phyloP scores from a whole-genome alignment of 2,113 vertebrate species.

The Platysternon megacephalum region DNA sequence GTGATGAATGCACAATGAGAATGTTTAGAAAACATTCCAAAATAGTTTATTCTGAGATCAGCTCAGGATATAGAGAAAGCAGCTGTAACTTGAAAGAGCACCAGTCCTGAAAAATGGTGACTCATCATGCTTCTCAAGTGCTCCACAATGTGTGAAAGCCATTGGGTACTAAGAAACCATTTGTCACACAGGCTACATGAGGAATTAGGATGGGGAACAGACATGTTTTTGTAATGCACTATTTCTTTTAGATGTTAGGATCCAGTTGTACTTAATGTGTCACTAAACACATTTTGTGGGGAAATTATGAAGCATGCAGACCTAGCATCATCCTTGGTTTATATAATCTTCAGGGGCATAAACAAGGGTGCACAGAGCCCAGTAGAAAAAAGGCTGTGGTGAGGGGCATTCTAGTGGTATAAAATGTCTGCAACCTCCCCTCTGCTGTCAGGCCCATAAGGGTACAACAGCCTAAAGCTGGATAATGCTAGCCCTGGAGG shows the following conservation, averaged over 20 bases:
- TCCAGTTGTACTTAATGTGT: not conserved
- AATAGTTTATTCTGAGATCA: not conserved
- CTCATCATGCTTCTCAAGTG: not conserved
- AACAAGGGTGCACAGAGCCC: not conserved
- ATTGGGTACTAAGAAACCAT: not conserved
- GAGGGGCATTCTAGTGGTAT: not conserved
- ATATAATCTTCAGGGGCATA: not conserved
- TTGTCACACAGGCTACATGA: not conserved
- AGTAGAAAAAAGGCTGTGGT: not conserved
- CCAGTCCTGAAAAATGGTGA: not conserved
- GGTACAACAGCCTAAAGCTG: not conserved
- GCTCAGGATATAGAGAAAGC: not conserved
- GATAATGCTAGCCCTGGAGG: not conserved
- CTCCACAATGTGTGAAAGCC: not conserved
- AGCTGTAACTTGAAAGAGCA: not conserved
- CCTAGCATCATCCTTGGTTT: not conserved
- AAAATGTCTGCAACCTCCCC: not conserved
- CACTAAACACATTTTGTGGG: not conserved
- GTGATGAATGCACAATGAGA: slow-evolving; percentile 11
- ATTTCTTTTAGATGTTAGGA: not conserved
- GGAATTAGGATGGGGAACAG: not conserved
- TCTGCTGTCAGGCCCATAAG: not conserved
- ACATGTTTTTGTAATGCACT: not conserved
- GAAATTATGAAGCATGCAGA: not conserved
- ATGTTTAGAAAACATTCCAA: slow-evolving; percentile 51